Evolutionary conservation across 1,140 invertebrate genomes (phyloP).

Genomic region (Oncopeltus fasciatus): DNA sequence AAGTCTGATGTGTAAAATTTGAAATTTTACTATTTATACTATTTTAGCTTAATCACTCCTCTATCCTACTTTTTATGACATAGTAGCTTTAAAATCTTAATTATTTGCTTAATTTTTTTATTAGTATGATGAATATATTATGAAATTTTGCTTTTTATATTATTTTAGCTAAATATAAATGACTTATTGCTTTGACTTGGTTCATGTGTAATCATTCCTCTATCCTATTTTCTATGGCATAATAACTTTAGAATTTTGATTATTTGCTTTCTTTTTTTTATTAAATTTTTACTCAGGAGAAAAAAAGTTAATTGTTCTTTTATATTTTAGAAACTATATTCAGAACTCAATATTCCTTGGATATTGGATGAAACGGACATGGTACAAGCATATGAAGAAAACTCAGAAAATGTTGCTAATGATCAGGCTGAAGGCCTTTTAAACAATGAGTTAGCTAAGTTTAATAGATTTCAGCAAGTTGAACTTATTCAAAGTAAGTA

Average conservation of each 20-base stretch:
- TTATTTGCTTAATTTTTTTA: no score
- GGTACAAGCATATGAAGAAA: constrained; percentile 71
- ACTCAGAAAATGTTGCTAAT: constrained; percentile 43
- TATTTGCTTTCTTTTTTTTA: background rate
- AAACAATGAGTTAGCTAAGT: constrained; percentile 48
- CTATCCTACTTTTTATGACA: no score
- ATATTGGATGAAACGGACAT: constrained; percentile 71
- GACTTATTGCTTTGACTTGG: no score
- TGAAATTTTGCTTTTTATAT: no score
- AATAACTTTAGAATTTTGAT: no score
- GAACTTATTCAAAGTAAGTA: constrained; percentile 54
- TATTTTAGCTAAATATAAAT: no score
- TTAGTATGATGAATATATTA: no score
- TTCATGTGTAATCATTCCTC: background rate
- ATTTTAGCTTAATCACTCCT: no score
- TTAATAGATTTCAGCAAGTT: constrained; percentile 65
- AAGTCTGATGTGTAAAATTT: no score
- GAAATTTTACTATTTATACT: no score
- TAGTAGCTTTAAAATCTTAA: no score
- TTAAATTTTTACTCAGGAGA: background rate
- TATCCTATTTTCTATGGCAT: background rate
- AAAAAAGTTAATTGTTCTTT: constrained; percentile 15
- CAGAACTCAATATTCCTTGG: constrained; percentile 49
- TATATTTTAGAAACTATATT: constrained; percentile 47
- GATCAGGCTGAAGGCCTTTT: no score